phyloP scores from a whole-genome alignment of 1,140 invertebrate species.

The Drosophila saltans region DNA sequence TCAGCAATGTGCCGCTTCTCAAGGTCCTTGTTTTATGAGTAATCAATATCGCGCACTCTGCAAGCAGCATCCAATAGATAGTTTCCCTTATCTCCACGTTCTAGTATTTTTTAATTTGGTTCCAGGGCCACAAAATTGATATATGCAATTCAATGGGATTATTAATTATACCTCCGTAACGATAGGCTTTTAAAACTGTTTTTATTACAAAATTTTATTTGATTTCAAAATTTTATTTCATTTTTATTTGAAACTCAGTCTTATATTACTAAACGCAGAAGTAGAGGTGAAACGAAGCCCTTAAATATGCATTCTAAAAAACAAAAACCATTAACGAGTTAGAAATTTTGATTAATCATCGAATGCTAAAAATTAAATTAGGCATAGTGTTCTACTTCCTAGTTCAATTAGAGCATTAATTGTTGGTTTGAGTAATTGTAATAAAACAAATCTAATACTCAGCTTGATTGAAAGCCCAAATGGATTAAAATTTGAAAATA shows the following conservation, averaged over 20 bases:
- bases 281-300: no score
- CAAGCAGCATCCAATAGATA: constrained; percentile 73
- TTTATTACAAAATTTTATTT: background rate
- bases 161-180: constrained; percentile 24
- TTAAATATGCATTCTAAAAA: background rate
- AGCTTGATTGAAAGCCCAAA: no score
- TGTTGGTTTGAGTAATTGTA: no score
- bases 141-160: constrained; percentile 25
- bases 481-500: no score
- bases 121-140: constrained; percentile 75
- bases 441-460: no score
- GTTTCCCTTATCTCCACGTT: constrained; percentile 60
- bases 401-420: background rate
- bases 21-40: constrained; percentile 73
- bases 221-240: background rate
- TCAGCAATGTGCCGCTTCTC: constrained; percentile 77
- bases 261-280: no score
- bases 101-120: constrained; percentile 53
- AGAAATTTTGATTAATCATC: background rate
- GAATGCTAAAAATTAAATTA: background rate
- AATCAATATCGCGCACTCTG: constrained; percentile 77
- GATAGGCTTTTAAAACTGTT: background rate
- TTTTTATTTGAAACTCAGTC: constrained; percentile 1
- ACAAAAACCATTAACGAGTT: background rate
- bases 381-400: background rate